Evolutionary conservation across 2,888 invertebrate species (phyloP).

Genomic region (Thymelicus lineola): DNA sequence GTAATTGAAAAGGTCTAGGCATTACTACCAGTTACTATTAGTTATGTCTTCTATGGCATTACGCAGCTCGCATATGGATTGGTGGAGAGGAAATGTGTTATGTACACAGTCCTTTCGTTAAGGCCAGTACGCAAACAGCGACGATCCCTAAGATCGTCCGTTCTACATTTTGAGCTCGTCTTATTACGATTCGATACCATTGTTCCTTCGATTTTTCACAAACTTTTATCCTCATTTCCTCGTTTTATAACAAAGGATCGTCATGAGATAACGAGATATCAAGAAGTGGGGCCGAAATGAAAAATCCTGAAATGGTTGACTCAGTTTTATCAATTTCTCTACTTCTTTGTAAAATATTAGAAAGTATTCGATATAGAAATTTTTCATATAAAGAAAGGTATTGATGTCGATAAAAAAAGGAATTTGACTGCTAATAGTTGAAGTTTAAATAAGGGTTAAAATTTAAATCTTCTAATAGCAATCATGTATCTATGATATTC

Average conservation of each 20-base stretch:
- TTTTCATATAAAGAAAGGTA: no score
- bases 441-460: no score
- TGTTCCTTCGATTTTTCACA: slow-evolving; percentile 36
- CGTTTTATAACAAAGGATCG: slow-evolving; percentile 34
- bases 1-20: no score
- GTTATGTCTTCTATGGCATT: no score
- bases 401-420: no score
- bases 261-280: slow-evolving; percentile 29
- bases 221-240: slow-evolving; percentile 35
- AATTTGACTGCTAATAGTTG: no score
- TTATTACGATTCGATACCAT: slow-evolving; percentile 36
- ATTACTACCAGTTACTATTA: no score
- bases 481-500: no score
- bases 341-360: not conserved
- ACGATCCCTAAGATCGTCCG: slow-evolving; percentile 2
- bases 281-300: slow-evolving; percentile 11
- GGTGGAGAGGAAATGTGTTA: no score
- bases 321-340: not conserved
- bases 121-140: not conserved
- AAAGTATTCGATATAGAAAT: not conserved
- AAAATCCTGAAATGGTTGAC: slow-evolving; percentile 11
- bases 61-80: no score
- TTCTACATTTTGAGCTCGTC: slow-evolving; percentile 25
- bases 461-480: no score
- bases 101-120: not conserved